A percentile compares a stretch with the other conserved stretches of the same genome.
phyloP scores from a whole-genome alignment of 2,888 invertebrate genomes.

The Eutolmus rufibarbis region DNA sequence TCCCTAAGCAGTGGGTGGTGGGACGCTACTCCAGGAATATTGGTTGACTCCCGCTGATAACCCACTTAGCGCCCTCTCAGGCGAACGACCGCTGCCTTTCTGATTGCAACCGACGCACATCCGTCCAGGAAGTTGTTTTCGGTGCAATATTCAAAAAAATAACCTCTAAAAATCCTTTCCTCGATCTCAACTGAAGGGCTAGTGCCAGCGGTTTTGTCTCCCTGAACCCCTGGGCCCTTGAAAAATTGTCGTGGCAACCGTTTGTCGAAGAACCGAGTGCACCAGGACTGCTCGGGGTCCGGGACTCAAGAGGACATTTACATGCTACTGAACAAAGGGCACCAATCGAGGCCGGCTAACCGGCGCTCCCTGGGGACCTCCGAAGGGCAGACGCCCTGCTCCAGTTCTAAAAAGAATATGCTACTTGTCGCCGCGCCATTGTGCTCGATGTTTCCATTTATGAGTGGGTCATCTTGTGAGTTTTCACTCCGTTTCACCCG shows the following conservation, averaged over 20 bases:
- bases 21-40: background rate
- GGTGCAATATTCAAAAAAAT: background rate
- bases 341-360: background rate
- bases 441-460: slow-evolving; percentile 19
- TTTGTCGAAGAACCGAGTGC: background rate
- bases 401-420: background rate
- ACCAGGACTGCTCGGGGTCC: background rate
- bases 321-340: background rate
- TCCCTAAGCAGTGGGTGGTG: background rate
- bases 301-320: slow-evolving; percentile 8
- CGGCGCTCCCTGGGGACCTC: background rate
- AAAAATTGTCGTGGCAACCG: background rate
- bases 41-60: slow-evolving; percentile 12
- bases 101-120: background rate
- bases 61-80: background rate
- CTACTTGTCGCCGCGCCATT: slow-evolving; percentile 25
- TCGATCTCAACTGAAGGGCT: background rate
- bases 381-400: background rate
- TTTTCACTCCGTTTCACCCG: background rate
- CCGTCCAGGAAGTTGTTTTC: slow-evolving; percentile 1
- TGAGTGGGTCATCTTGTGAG: slow-evolving; percentile 16
- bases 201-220: background rate
- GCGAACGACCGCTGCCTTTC: background rate
- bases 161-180: background rate
- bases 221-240: background rate